Evolutionary conservation across 1,140 invertebrate species (phyloP), one percentile per base, ranked within the genome.

Genomic region (Hetaerina americana): DNA sequence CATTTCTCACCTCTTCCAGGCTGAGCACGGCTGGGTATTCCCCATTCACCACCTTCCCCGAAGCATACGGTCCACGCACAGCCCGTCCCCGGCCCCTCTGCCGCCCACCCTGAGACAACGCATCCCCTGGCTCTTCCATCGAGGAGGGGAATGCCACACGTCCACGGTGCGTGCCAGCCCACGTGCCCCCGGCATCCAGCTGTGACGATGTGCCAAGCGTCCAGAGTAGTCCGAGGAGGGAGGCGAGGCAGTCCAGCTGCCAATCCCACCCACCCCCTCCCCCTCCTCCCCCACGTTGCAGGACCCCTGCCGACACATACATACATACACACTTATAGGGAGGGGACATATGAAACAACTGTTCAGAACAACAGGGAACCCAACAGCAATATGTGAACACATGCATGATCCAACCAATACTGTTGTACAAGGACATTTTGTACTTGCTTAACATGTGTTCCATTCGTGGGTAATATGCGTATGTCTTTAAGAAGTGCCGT

Each of bases 241-340:
- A 90, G 0, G 94, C 93, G 10, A 97, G 82, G 79, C 94, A 96
- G 77, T 97, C 95, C 80, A 96, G 94, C 71, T 94, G 90, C 95
- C 95, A 97, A 82, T 97, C 92, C 75, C 87, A 85, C 22, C 86
- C 83, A 71, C 86, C 82, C 81, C 90, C 88, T 26, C 67, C 67
- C n/a, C 67, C 67, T 18, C 15, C 67, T 68, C 67, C 27, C 12
- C 27, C 67, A 12, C 67, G n/a, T 25, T 28, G 27, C 2, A 68
- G 6, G 18, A 26, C 24, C 12, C 67, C 67, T 68, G 66, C n/a
- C n/a, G n/a, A n/a, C n/a, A n/a, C n/a, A n/a, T n/a, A n/a, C n/a
- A n/a, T n/a, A n/a, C n/a, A n/a, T n/a, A n/a, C n/a, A n/a, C n/a
- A n/a, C n/a, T n/a, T n/a, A n/a, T n/a, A n/a, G n/a, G n/a, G n/a